phyloP scores from a whole-genome alignment of 1,140 invertebrate species.

The Neuroterus valhalla region DNA sequence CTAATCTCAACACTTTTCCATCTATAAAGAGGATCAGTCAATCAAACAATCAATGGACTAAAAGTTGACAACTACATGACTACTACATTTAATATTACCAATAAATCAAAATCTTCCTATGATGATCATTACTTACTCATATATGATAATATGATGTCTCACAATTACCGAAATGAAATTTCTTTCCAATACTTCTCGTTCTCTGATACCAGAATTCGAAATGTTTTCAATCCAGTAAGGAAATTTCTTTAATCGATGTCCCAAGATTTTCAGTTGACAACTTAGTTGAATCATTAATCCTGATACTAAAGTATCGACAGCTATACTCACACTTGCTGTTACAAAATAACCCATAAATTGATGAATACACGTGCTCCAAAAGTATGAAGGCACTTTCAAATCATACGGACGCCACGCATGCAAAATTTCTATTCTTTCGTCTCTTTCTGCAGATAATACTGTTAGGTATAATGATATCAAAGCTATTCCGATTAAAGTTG shows the following conservation, averaged over 20 bases:
- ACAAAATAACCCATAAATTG: neutral
- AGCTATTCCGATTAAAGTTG: neutral
- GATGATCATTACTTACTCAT: too few species aligned
- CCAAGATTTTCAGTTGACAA: neutral
- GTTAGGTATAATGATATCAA: neutral
- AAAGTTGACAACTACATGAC: too few species aligned
- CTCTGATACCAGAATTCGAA: too few species aligned
- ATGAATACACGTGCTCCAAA: slow-evolving; percentile 6
- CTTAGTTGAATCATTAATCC: neutral
- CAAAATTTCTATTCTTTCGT: neutral
- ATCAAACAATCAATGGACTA: too few species aligned
- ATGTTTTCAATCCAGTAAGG: neutral
- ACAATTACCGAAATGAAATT: too few species aligned
- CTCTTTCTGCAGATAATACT: neutral
- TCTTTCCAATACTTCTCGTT: too few species aligned
- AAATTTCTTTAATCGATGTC: neutral
- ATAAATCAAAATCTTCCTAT: too few species aligned
- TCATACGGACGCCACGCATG: neutral
- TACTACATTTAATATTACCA: too few species aligned
- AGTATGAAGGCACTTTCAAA: neutral
- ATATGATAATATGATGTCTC: too few species aligned
- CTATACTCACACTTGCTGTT: neutral
- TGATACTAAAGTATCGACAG: neutral
- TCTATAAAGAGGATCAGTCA: too few species aligned
- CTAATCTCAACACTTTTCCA: too few species aligned